Evolutionary conservation across 2,888 invertebrate species (phyloP), one percentile per base, ranked within the genome.

Genomic region (Elegia similella): DNA sequence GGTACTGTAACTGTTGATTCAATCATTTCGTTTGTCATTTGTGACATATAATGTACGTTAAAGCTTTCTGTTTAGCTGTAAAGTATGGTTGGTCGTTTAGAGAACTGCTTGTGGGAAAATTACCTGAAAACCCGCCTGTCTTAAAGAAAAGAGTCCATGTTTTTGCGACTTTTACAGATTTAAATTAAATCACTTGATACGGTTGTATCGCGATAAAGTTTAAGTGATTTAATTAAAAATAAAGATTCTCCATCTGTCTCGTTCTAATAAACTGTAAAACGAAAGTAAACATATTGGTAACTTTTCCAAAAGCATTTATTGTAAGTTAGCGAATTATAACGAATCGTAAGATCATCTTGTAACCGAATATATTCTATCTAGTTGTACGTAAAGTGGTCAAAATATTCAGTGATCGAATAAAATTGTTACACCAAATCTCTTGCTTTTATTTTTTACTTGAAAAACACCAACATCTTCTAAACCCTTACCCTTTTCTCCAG

Each of bases 331-430:
- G 64, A 68, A 64, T 71, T 63, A 68, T 76, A 72, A 72, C 66
- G 68, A 72, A 67, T 67, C 71, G 73, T 76, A 66, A 73, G 61
- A 74, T 69, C 65, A 76, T 69, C 76, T 70, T 78, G 71, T 84
- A 83, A 80, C 73, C 81, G 68, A 78, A 75, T 80, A 82, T 79
- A 80, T 76, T 84, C 73, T 84, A 80, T 82, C 73, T 88, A 86
- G 86, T 76, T 82, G 79, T 82, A 83, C 75, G 77, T 84, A 75
- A 80, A 78, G 74, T 85, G 81, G 78, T 83, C 76, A 72, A 73
- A 81, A 78, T 79, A 83, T 78, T 86, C 89, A 88, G 90, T 91
- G 90, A 87, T 90, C 90, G 90, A 92, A 92, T 90, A 87, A 86
- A 89, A 84, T 91, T 92, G 92, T 92, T 92, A 92, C 86, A 86